phyloP scores from a whole-genome alignment of 2,797 vertebrate genomes.

The Hafferia zeledoni region DNA sequence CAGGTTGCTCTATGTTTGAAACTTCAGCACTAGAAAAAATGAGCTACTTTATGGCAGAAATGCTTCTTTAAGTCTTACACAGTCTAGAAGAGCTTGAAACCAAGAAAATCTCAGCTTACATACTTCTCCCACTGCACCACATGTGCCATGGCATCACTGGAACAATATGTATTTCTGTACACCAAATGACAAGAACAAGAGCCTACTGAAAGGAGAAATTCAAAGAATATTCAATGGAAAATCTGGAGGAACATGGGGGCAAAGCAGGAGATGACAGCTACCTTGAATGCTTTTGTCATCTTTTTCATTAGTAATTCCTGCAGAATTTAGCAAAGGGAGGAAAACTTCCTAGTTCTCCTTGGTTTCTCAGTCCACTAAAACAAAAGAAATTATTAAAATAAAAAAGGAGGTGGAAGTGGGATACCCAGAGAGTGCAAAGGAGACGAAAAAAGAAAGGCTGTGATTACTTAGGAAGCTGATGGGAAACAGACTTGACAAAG shows the following conservation, averaged over 20 bases:
- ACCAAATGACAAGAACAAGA: background rate
- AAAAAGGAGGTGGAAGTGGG: conserved; percentile 9
- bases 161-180: background rate
- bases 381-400: background rate
- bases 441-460: conserved; percentile 24
- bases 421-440: background rate
- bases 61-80: background rate
- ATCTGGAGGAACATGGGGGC: background rate
- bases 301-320: background rate
- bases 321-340: background rate
- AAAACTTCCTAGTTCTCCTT: background rate
- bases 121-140: background rate
- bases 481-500: conserved; percentile 75
- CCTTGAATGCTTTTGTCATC: background rate
- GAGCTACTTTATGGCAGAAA: background rate
- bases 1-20: background rate
- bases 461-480: conserved; percentile 72
- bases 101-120: background rate
- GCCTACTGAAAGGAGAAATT: background rate
- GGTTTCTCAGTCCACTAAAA: background rate
- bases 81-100: background rate
- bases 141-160: background rate
- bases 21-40: background rate
- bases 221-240: background rate
- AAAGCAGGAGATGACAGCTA: background rate